Evolutionary conservation across 2,113 vertebrate species (phyloP), one percentile per base, ranked within the genome.

Genomic region (Microcebus jonahi): DNA sequence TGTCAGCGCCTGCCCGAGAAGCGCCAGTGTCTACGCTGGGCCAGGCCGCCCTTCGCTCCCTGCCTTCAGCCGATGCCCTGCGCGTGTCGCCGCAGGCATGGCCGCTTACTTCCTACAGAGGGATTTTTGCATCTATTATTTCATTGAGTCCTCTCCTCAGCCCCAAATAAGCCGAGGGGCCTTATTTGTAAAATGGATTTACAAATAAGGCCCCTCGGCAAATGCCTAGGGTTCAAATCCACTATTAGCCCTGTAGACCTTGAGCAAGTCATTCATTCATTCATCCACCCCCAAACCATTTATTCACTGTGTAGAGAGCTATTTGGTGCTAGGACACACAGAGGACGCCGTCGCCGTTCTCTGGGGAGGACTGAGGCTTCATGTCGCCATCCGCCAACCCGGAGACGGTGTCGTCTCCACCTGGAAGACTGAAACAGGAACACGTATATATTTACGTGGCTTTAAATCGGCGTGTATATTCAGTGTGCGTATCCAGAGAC

Each of bases 351-450:
- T 65, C 0, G 3, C 39, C 18, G 2, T 39, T 90, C 39, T 71
- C 27, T 18, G 55, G 61, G 76, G 34, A 23, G 20, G 79, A 17
- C 7, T 8, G 12, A 80, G n/a, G 9, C 13, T 89, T 68, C 59
- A 1, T 36, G 31, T 81, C 15, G 29, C 53, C 59, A 20, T 31
- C 10, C 3, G 9, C 68, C 80, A 55, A 63, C 77, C 81, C 5
- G 2, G 29, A 27, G 76, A 39, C 39, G 3, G 23, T 21, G 45
- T 36, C 36, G 9, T 14, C 45, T 87, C 42, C 17, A 25, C 21
- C 18, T 90, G 55, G 77, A 48, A 91, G 39, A 87, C 42, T 42
- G 29, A 85, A 93, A 80, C 53, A 73, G 67, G 93, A 23, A 4
- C 20, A 59, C 68, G 13, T 42, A 15, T 55, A 14, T 34, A 20